phyloP scores from a whole-genome alignment of 2,113 vertebrate species.

The Gallinago paraguaiae region DNA sequence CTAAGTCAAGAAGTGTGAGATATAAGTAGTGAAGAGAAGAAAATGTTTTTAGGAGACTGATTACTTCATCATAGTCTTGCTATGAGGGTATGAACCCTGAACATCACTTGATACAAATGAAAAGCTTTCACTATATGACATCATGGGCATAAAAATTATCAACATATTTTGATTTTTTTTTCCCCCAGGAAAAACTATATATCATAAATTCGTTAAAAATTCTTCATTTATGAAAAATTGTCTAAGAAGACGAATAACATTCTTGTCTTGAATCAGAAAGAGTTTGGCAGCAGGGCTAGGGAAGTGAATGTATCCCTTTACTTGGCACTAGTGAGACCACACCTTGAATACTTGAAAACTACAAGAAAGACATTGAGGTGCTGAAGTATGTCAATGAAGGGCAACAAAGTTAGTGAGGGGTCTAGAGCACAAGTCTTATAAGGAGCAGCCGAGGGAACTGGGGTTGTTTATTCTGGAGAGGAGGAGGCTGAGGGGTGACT shows the following conservation, averaged over 20 bases:
- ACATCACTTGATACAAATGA: neutral
- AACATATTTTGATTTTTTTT: neutral
- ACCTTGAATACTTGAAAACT: neutral
- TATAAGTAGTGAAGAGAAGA: neutral
- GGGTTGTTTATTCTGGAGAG: neutral
- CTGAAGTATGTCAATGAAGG: neutral
- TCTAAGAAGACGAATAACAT: neutral
- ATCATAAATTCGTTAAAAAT: neutral
- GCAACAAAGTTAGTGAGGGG: neutral
- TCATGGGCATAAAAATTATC: neutral
- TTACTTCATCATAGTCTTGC: neutral
- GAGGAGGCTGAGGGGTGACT: neutral
- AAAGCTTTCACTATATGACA: neutral
- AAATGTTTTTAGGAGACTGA: neutral
- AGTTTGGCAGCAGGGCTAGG: neutral
- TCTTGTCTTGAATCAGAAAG: neutral
- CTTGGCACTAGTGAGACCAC: neutral
- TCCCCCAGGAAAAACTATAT: fast-evolving
- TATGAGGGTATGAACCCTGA: neutral
- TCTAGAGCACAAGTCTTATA: neutral
- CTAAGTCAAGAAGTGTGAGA: neutral
- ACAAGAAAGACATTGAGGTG: neutral
- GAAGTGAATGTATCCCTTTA: no score
- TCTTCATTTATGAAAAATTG: neutral
- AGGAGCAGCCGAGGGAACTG: neutral